Base-by-base conservation (phyloP, 2,113 vertebrate genomes). In the Ochotona princeps region DNA sequence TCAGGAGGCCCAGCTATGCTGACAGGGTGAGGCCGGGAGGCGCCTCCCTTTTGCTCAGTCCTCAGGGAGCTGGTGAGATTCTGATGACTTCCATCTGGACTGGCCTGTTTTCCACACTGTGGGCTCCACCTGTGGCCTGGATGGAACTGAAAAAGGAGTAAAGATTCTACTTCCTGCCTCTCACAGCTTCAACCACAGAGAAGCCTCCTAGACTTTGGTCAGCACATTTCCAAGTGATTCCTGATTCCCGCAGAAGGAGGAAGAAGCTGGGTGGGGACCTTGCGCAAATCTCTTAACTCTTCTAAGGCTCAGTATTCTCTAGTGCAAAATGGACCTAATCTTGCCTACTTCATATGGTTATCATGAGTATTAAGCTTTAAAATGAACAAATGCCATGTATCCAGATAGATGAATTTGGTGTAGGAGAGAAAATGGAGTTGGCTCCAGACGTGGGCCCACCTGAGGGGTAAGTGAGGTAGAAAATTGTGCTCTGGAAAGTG, bases 31-130 rank as follows among this genome's bases (percentile, higher is more conserved):
- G 84, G 49, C 17, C 3, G 15, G n/a, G 75, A 86, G 90, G 85
- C 73, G 2, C 79, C 86, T 90, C 89, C 94, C 92, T 92, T 89
- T 85, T 96, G 85, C 93, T 88, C 67, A 92, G 57, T 86, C 87
- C 61, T 93, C 89, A 81, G 69, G 92, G 72, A 94, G 51, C 35
- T 1, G 1, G 70, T 6, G 7, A 69, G 82, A 88, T 32, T 76
- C 11, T 91, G 89, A 96, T 97, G 87, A 89, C 61, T 97, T 96
- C 94, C 94, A 95, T 92, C 86, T 96, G 96, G 83, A n/a, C 89
- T 92, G 75, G 75, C 89, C 32, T 89, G 70, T 49, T 81, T 94
- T 91, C 91, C 66, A 78, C 23, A 60, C 81, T 51, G 79, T 85
- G 80, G 91, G 89, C 93, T 94, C 91, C 93, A 95, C 96, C 96